Base-by-base conservation (phyloP, 2,113 vertebrate genomes). In the Laticauda laticaudata region DNA sequence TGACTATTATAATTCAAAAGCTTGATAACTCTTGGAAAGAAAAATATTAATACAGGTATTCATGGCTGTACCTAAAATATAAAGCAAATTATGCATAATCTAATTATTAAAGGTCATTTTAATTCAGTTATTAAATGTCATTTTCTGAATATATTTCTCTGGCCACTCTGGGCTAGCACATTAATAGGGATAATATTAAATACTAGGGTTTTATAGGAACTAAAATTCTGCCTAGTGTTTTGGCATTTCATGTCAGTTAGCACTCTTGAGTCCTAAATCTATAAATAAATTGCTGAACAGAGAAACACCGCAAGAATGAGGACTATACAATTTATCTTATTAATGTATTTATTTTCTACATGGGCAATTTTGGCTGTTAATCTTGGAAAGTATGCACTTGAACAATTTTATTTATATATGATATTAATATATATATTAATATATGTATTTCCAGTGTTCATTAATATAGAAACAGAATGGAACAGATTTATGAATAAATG, bases 141-240 rank as follows among this genome's bases (percentile, higher is more conserved):
- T 92, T 89, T 89, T 88, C 53, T 75, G 87, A 92, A 75, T 89
- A 88, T 92, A 86, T 64, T 88, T 64, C 21, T 92, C 45, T 92
- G 91, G 86, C 39, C 86, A 88, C 24, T 56, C 29, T 89, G 89
- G 34, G 61, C 87, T 92, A 53, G 15, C 24, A 48, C 24, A 21
- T 81, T 81, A 75, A 88, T 81, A 45, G 51, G 59, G 48, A 81
- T 89, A 55, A 48, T 89, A 81, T 92, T 69, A 89, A 81, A 24
- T 61, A 12, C 10, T n/a, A 26, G 51, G 53, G 51, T 87, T 81
- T 39, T 53, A 54, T 9, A 48, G 91, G 87, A 39, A 89, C 45
- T 56, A 43, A 43, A 92, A 75, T 39, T 5, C 51, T 45, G 4
- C 87, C 45, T 61, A 12, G 87, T 21, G 24, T 45, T 55, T 45